Evolutionary conservation across 2,797 vertebrate species (phyloP).

Genomic region (Microctenopoma steveboyesi): DNA sequence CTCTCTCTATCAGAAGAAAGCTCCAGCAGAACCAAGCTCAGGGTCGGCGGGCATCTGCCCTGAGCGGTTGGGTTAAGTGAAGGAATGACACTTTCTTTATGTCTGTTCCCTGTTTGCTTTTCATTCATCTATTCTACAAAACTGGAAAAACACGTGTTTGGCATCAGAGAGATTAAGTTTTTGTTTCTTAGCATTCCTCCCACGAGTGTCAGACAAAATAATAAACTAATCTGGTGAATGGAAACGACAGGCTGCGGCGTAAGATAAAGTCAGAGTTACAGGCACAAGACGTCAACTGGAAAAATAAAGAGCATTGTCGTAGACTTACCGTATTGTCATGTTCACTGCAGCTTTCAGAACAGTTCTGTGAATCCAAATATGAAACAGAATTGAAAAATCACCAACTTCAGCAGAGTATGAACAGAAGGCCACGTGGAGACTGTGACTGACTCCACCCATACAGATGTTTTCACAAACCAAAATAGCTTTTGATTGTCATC

Average conservation of each 20-base stretch:
- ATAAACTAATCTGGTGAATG: background rate
- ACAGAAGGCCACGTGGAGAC: background rate
- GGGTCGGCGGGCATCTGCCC: too few relatives aligned
- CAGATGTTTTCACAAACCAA: background rate
- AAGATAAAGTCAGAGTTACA: background rate
- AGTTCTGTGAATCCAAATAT: conserved; percentile 37
- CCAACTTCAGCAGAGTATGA: background rate
- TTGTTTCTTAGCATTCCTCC: background rate
- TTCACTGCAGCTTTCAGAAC: background rate
- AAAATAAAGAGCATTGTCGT: background rate
- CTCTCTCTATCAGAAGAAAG: too few relatives aligned
- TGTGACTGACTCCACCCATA: conserved; percentile 4
- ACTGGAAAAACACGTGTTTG: background rate
- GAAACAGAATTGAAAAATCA: background rate
- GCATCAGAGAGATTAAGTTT: background rate
- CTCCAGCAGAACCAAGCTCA: too few relatives aligned
- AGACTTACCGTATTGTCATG: conserved; percentile 34
- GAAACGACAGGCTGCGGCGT: background rate
- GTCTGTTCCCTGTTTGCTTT: too few relatives aligned
- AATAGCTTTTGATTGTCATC: background rate
- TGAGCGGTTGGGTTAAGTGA: too few relatives aligned
- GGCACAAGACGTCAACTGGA: background rate
- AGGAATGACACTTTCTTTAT: background rate
- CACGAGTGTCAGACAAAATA: background rate
- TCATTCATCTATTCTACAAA: background rate